Conservation (phyloP, 2,113 vertebrate species). For the Stegostoma tigrinum region DNA sequence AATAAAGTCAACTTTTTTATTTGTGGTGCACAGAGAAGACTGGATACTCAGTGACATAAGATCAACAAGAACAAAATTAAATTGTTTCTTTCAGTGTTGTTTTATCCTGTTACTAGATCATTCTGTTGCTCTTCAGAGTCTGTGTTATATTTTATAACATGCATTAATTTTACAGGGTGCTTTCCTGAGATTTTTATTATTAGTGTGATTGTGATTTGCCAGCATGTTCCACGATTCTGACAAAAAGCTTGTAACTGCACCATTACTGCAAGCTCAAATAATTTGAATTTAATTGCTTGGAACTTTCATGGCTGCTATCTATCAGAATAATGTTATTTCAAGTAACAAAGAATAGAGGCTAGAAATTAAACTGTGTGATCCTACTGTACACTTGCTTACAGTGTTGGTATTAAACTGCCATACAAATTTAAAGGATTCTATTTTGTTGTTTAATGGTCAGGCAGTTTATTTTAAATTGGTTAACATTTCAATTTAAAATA, state of each 20-base stretch:
- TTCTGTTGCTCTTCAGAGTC: neutral
- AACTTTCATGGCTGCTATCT: neutral
- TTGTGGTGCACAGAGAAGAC: neutral
- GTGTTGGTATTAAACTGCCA: neutral
- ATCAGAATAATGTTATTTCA: neutral
- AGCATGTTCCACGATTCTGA: neutral
- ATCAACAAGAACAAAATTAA: neutral
- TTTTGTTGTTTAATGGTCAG: neutral
- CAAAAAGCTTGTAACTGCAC: neutral
- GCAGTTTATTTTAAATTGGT: neutral
- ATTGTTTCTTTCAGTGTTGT: neutral
- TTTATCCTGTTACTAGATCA: neutral
- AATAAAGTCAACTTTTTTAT: neutral
- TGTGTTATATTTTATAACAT: neutral
- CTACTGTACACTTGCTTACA: neutral
- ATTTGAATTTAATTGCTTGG: constrained; percentile 2
- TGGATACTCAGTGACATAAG: neutral
- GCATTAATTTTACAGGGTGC: neutral
- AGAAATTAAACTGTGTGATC: neutral
- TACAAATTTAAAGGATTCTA: neutral
- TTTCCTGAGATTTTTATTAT: neutral
- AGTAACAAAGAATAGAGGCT: neutral
- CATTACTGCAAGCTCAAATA: neutral
- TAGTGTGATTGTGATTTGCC: neutral
- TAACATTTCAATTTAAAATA: neutral